Evolutionary conservation across 2,797 vertebrate genomes (phyloP), one percentile per base, ranked within the genome.

Genomic region (Sphenodon punctatus): DNA sequence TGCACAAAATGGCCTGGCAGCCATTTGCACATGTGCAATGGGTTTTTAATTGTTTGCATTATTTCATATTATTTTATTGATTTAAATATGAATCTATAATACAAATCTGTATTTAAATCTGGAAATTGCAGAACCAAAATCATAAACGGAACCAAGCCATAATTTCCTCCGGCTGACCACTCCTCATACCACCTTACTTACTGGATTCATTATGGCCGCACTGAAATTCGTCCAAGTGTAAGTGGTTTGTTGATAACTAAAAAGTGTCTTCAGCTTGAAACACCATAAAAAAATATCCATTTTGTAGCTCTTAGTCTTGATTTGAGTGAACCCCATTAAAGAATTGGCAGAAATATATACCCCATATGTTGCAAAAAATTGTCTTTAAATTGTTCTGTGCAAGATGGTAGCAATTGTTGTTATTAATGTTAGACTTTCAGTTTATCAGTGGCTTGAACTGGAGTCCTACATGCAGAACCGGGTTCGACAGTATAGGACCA

Each of bases 191-290:
- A 60, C 17, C 32, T 71, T 56, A 68, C 51, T 8, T 78, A 36
- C 23, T 32, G 27, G 11, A 20, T 42, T 32, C 9, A n/a, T 25
- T n/a, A 7, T 5, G 4, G 38, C 6, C 36, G 16, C 67, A 56
- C 49, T 20, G 46, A 38, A 51, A 46, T 17, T 39, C 15, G 14
- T n/a, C n/a, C n/a, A n/a, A n/a, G n/a, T n/a, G n/a, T n/a, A n/a
- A 42, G 1, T 38, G 7, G 2, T 12, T 8, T 38, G 10, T 10
- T 65, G 38, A 38, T 14, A 49, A 16, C 1, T 2, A 1, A 4
- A 32, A 25, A n/a, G 23, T 17, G 66, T 59, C 25, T 55, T 7
- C 2, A 25, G 16, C 11, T 14, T 61, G 16, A 67, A 20, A 56
- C 17, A 3, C 22, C 1, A 0, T 25, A n/a, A n/a, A 20, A 38